Conservation (phyloP, 2,113 vertebrate genomes). For the Carassius auratus region DNA sequence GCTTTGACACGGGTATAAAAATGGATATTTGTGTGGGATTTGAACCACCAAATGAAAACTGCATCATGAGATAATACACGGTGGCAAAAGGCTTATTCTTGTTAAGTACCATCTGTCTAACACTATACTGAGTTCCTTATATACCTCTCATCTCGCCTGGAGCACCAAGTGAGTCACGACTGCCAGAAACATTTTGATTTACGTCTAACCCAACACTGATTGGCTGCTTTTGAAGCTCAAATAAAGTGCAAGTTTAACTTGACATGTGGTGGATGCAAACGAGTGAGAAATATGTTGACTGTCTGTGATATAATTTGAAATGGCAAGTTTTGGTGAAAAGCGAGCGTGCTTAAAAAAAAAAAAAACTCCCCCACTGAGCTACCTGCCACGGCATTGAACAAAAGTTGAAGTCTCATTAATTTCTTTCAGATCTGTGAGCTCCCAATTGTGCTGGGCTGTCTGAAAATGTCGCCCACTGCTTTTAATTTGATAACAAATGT, state of each 20-base stretch:
- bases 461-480: slow-evolving; percentile 22
- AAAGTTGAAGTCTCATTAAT: slow-evolving; percentile 39
- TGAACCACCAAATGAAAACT: background rate
- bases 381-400: background rate
- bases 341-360: background rate
- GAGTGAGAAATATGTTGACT: slow-evolving; percentile 12
- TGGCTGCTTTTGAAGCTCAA: slow-evolving; percentile 34
- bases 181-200: slow-evolving; percentile 10
- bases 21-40: background rate
- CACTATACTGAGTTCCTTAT: background rate
- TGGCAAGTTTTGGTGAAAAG: background rate
- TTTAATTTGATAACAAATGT: slow-evolving; percentile 23
- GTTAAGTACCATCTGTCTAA: background rate
- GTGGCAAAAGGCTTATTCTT: background rate
- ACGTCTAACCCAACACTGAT: slow-evolving; percentile 17
- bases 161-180: slow-evolving; percentile 4
- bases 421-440: slow-evolving; percentile 25
- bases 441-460: slow-evolving; percentile 33
- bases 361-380: background rate
- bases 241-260: slow-evolving; percentile 18
- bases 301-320: background rate
- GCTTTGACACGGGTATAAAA: background rate
- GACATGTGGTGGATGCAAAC: slow-evolving; percentile 19
- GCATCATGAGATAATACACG: background rate
- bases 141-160: background rate